A percentile compares a stretch with the other conserved stretches of the same genome.
Conservation (phyloP, 2,113 vertebrate species). For the Danionella cerebrum region DNA sequence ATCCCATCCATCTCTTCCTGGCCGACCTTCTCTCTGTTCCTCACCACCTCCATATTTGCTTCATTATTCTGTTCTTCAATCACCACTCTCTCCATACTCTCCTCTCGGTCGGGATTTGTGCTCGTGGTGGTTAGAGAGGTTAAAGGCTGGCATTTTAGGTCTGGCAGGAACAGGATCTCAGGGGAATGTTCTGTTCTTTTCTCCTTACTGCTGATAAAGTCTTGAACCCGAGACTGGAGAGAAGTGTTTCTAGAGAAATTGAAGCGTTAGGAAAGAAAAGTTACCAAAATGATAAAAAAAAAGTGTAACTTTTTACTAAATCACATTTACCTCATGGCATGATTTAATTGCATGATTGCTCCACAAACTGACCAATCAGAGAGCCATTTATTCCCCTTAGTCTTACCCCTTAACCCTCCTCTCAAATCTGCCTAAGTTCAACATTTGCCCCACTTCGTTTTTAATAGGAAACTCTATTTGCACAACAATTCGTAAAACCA, state of each 20-base stretch:
- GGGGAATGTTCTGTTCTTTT: conserved; percentile 14
- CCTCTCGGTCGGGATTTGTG: neutral
- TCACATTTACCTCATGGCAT: no score
- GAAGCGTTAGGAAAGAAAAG: neutral
- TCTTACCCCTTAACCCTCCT: no score
- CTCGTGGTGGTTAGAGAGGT: neutral
- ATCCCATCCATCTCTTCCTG: conserved; percentile 9
- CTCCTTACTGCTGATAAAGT: conserved; percentile 41
- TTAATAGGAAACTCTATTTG: no score
- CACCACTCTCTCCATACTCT: neutral
- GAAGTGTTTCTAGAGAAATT: conserved; percentile 19
- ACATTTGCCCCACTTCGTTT: no score
- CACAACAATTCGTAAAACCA: no score
- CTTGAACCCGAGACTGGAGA: conserved; percentile 44
- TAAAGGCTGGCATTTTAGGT: conserved; percentile 25
- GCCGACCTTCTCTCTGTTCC: conserved; percentile 8
- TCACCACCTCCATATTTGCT: neutral
- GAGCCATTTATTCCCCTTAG: no score
- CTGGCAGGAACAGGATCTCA: conserved; percentile 8
- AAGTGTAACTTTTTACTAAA: no score
- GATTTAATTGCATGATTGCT: no score
- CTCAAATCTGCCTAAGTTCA: no score
- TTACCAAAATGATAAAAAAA: neutral
- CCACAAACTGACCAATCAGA: no score
- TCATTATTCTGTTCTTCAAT: conserved; percentile 4